These are phyloP conservation scores for Panzeria rudis DNA, from an alignment of 2,888 invertebrate genomes.

Conservation along the genomic window DNA sequence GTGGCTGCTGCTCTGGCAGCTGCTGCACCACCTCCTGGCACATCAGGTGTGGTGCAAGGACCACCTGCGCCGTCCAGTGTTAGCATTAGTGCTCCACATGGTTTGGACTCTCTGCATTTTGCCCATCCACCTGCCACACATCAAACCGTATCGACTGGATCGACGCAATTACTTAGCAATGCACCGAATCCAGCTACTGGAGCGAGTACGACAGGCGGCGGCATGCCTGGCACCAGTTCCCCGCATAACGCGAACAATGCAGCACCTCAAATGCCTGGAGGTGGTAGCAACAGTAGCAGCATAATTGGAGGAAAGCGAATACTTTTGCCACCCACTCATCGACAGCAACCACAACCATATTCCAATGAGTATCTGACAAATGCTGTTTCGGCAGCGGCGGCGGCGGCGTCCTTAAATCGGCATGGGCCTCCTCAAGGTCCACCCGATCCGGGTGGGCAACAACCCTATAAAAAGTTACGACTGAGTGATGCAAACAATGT, in stretches of 20 bases:
- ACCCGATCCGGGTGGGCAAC: slow-evolving; percentile 83
- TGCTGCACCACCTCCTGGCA: slow-evolving; percentile 75
- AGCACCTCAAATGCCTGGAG: slow-evolving; percentile 46
- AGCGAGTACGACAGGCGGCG: slow-evolving; percentile 71
- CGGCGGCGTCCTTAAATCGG: slow-evolving; percentile 74
- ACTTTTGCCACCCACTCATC: slow-evolving; percentile 77
- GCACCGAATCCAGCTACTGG: slow-evolving; percentile 69
- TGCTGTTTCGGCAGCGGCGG: slow-evolving; percentile 82
- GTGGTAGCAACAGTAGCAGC: slow-evolving; percentile 72
- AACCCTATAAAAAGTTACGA: slow-evolving; percentile 82
- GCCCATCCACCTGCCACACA: slow-evolving; percentile 86
- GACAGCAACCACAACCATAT: slow-evolving; percentile 81
- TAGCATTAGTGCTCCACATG: slow-evolving; percentile 75
- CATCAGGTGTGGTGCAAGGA: slow-evolving; percentile 76
- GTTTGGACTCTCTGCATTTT: slow-evolving; percentile 85
- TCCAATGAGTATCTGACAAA: slow-evolving; percentile 82
- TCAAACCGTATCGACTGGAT: slow-evolving; percentile 77
- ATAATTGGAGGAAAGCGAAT: slow-evolving; percentile 78
- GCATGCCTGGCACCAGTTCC: slow-evolving; percentile 72
- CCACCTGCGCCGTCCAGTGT: slow-evolving; percentile 76
- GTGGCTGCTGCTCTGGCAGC: slow-evolving; percentile 77
- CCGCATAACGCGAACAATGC: slow-evolving; percentile 74
- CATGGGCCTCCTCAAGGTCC: slow-evolving; percentile 78
- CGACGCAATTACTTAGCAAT: slow-evolving; percentile 75
- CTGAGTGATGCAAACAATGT: slow-evolving; percentile 78